Evolutionary conservation across 2,797 vertebrate species (phyloP), one percentile per base, ranked within the genome.

Genomic region (Enteromius unitaeniatus): DNA sequence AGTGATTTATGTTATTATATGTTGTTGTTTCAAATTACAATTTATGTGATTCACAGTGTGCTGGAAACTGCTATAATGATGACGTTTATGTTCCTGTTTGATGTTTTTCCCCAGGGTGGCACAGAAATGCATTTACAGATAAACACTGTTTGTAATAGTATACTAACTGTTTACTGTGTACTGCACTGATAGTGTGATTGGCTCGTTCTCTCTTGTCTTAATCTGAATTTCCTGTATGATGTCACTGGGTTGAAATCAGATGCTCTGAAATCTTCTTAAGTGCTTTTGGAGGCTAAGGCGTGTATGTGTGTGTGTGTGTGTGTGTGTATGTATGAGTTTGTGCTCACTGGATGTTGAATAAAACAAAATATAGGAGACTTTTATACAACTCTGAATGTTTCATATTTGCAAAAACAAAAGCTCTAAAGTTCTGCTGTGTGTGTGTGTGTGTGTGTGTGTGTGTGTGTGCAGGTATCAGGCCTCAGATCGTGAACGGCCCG

Each of bases 401-500:
- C 23, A 62, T 62, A 14, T 62, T 14, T 26, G 58, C 4, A 3
- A 9, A 64, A 19, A 34, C 51, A 53, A n/a, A 42, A 28, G 31
- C n/a, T 26, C 10, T 26, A 5, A 60, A 26, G n/a, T 5, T 11
- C 9, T 58, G 10, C 8, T 28, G 28, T 28, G 28, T 28, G 28
- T 28, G 28, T n/a, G n/a, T 58, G 3, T 67, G 34, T 70, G 3
- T 79, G 31, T 79, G 74, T 85, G 78, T 74, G 65, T 53, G 65
- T 75, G 60, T 47, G 58, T 67, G 68, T n/a, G 23, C 17, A 99
- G 97, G 97, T 95, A 98, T 99, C 93, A 95, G 97, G 87, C 97
- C 97, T 87, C 97, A 97, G 89, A 97, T 98, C 92, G 96, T 99
- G 96, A 99, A 98, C 23, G 97, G 97, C 90, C 97, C 97, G 65